These are phyloP conservation scores for Thymelicus sylvestris DNA, from an alignment of 2,888 invertebrate genomes.

Conservation along the genomic window DNA sequence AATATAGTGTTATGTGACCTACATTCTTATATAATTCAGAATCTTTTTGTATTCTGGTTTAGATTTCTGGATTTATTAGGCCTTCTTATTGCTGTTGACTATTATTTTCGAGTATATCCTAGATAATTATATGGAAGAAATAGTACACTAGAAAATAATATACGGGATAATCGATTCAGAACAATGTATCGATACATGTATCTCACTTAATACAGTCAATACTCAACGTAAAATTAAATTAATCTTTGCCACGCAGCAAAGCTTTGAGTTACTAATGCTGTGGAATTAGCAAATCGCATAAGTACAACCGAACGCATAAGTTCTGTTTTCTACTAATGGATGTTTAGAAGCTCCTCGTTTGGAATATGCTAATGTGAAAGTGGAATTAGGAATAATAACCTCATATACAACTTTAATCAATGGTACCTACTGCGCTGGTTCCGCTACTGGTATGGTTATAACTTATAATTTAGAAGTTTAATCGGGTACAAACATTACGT, in stretches of 20 bases:
- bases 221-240: too few species aligned
- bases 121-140: too few species aligned
- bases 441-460: neutral
- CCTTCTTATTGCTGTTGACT: neutral
- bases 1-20: conserved; percentile 9
- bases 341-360: conserved; percentile 13
- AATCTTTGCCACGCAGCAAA: neutral
- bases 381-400: conserved; percentile 27
- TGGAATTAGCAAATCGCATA: neutral
- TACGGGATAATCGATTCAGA: too few species aligned
- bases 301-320: conserved; percentile 10
- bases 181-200: too few species aligned
- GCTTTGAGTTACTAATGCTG: neutral
- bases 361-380: conserved; percentile 22
- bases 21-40: conserved; percentile 7
- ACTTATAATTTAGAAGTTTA: too few species aligned
- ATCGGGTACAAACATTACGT: too few species aligned
- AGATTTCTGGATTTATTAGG: neutral
- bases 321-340: conserved; percentile 17
- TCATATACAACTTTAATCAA: conserved; percentile 18
- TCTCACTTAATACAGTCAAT: too few species aligned
- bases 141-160: too few species aligned
- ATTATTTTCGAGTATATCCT: neutral
- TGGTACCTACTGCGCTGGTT: neutral
- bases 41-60: neutral